Evolutionary conservation across 2,113 vertebrate species (phyloP).

Genomic region (Salvelinus fontinalis): DNA sequence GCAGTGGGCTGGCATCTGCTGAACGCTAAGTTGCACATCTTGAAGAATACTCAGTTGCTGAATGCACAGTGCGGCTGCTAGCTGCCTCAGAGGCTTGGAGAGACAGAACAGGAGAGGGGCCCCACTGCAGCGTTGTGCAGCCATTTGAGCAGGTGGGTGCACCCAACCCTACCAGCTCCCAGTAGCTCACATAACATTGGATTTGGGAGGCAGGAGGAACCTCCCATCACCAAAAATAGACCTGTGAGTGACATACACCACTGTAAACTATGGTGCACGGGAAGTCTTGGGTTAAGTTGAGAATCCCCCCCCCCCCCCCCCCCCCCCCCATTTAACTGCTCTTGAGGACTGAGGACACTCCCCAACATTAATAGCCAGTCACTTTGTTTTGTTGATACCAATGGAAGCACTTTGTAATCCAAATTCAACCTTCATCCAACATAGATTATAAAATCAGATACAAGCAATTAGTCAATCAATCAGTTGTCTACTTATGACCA

Average conservation of each 20-base stretch:
- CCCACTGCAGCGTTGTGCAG: constrained; percentile 26
- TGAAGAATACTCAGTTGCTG: background rate
- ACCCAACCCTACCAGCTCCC: constrained; percentile 28
- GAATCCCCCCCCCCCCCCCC: background rate
- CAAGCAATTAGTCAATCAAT: too few relatives aligned
- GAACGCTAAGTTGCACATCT: constrained; percentile 38
- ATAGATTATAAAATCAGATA: background rate
- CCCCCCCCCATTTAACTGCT: background rate
- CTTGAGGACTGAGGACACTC: background rate
- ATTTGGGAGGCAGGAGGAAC: constrained; percentile 42
- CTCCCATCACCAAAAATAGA: constrained; percentile 66
- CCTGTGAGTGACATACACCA: constrained; percentile 25
- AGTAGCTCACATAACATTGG: constrained; percentile 34
- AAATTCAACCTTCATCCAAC: background rate
- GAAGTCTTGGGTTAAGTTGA: constrained; percentile 31
- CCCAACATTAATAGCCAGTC: background rate
- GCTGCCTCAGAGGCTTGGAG: constrained; percentile 6
- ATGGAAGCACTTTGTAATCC: background rate
- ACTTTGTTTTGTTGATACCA: background rate
- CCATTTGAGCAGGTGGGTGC: constrained; percentile 24
- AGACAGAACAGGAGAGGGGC: constrained; percentile 12
- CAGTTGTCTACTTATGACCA: too few relatives aligned
- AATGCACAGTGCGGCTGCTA: constrained; percentile 33
- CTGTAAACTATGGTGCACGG: background rate
- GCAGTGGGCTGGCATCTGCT: constrained; percentile 24